Conservation (phyloP, 2,888 invertebrate genomes). For the Syrphus vitripennis region DNA sequence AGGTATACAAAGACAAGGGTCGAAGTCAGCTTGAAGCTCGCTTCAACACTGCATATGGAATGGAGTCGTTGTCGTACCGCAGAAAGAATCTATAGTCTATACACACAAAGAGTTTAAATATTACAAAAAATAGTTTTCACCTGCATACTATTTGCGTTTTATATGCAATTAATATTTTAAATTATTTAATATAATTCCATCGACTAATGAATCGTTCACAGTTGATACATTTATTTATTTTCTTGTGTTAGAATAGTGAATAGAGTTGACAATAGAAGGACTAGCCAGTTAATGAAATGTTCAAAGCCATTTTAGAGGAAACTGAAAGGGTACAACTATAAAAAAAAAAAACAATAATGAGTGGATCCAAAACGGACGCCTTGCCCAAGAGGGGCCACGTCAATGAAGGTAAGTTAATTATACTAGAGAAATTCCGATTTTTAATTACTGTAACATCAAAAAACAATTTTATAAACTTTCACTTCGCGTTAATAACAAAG, state of each 20-base stretch:
- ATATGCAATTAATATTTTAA: background rate
- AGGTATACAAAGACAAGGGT: no score
- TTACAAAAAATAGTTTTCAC: background rate
- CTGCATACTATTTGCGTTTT: background rate
- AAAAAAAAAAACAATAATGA: constrained; percentile 26
- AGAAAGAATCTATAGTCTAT: background rate
- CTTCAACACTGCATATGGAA: no score
- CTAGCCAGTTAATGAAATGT: constrained; percentile 22
- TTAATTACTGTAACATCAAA: background rate
- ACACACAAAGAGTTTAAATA: constrained; percentile 43
- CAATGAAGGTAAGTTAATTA: constrained; percentile 83
- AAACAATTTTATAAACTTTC: constrained; percentile 24
- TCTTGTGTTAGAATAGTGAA: background rate
- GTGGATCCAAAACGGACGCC: constrained; percentile 81
- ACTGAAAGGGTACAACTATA: constrained; percentile 3
- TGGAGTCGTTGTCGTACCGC: background rate
- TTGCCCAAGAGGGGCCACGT: constrained; percentile 86
- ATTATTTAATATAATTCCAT: background rate
- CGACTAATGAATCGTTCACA: background rate
- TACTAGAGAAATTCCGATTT: background rate
- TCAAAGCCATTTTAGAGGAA: constrained; percentile 18
- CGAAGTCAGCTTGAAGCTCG: no score
- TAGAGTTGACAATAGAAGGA: background rate
- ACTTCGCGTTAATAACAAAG: background rate
- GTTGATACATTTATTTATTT: background rate